Percentiles rank a stretch among this genome's conserved stretches.
phyloP scores from a whole-genome alignment of 2,888 invertebrate species.

The Elysia crispata region DNA sequence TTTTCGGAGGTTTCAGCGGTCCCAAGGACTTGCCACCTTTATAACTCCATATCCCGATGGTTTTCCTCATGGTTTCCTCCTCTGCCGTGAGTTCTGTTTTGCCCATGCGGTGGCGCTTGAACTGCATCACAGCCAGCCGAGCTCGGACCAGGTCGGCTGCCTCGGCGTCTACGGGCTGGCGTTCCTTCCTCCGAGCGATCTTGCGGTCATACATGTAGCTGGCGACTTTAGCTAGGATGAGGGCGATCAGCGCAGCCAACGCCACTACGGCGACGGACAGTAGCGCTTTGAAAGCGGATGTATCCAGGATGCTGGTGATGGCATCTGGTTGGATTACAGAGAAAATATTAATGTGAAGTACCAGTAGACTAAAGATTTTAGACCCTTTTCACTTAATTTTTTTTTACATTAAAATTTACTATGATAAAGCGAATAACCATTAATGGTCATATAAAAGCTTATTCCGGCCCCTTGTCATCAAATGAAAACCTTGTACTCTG shows the following conservation, averaged over 20 bases:
- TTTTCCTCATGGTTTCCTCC: not conserved
- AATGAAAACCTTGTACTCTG: too few species aligned
- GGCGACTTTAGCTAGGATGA: not conserved
- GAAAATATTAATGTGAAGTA: too few species aligned
- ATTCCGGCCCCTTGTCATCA: too few species aligned
- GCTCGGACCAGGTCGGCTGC: not conserved
- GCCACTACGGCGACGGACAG: conserved; percentile 11
- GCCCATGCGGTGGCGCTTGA: not conserved
- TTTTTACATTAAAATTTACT: too few species aligned
- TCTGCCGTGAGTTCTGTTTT: not conserved
- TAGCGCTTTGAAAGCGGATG: conserved; percentile 15
- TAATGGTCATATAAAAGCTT: too few species aligned
- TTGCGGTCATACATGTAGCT: not conserved
- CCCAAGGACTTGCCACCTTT: not conserved
- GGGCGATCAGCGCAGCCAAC: not conserved
- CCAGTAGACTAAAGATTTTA: too few species aligned
- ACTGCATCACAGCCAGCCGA: not conserved
- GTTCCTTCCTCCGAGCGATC: not conserved
- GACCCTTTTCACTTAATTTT: too few species aligned
- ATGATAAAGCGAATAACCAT: too few species aligned
- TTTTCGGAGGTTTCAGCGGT: not conserved
- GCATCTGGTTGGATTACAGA: not conserved
- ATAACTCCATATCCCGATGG: not conserved
- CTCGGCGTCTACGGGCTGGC: not conserved
- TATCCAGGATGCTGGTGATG: conserved; percentile 22